Evolutionary conservation across 2,113 vertebrate species (phyloP), one percentile per base, ranked within the genome.

Genomic region (Gambusia affinis): DNA sequence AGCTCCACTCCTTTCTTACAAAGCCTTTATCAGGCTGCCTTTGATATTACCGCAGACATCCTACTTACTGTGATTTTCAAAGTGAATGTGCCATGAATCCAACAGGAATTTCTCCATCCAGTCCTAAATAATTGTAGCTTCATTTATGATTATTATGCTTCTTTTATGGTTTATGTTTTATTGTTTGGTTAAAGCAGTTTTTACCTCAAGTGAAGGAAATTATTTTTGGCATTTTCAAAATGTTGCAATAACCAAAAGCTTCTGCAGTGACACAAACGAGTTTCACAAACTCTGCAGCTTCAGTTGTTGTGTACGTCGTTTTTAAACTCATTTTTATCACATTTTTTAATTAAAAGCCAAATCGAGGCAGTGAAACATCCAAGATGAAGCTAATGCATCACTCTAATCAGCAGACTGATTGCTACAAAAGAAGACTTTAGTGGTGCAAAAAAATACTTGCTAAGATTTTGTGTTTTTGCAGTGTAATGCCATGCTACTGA

Each of bases 31-130:
- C 64, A 28, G 37, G 10, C 64, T 67, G 64, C 64, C 37, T 67
- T 67, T 67, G 64, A 67, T 66, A 27, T 44, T 24, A 12, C 64
- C 4, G 64, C 64, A 65, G 35, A 66, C n/a, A 44, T 42, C 37
- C 64, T 42, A 39, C 64, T 27, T 12, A 28, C 64, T 28, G 64
- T 10, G 64, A 44, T 12, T 42, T 27, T 27, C 27, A 66, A 33
- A 64, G 28, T 31, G 28, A 64, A 66, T 27, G 35, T 27, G 24
- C n/a, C 0, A 7, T n/a, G 8, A 66, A 65, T 15, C 64, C 35
- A 64, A 35, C 30, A 24, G 6, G 10, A 57, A 57, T 57, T 57
- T 57, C 51, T 57, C 24, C 24, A n/a, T 57, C 51, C 44, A n/a
- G 8, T 11, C 24, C 10, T 57, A 57, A 57, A 64, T 33, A 19